phyloP scores from a whole-genome alignment of 2,888 invertebrate genomes.

The Caenorhabditis parvicauda region DNA sequence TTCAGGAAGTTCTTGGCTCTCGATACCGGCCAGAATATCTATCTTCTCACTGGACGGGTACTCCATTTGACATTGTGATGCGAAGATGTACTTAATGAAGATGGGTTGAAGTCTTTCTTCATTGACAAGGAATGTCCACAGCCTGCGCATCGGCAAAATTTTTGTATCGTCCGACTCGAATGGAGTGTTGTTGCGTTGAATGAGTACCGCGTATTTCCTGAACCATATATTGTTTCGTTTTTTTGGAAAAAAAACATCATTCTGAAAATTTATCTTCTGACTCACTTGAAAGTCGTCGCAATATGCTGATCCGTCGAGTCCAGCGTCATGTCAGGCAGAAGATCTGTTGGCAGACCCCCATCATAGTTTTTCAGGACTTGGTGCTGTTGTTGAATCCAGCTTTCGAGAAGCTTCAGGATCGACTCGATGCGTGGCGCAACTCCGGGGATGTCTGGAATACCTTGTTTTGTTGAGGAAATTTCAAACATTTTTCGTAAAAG shows the following conservation, averaged over 20 bases:
- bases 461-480: no score
- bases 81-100: slow-evolving; percentile 89
- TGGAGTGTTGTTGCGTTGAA: slow-evolving; percentile 77
- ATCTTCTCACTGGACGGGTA: background rate
- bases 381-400: slow-evolving; percentile 80
- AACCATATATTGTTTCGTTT: background rate
- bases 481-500: background rate
- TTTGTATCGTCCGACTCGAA: slow-evolving; percentile 74
- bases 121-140: slow-evolving; percentile 89
- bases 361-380: slow-evolving; percentile 33
- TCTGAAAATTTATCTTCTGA: background rate
- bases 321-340: slow-evolving; percentile 53
- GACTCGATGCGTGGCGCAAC: slow-evolving; percentile 90
- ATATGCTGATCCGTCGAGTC: slow-evolving; percentile 32
- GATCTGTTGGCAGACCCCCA: slow-evolving; percentile 54
- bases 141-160: slow-evolving; percentile 71
- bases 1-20: slow-evolving; percentile 66
- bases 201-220: slow-evolving; percentile 37
- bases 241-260: no score
- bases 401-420: slow-evolving; percentile 78
- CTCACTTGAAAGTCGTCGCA: slow-evolving; percentile 26
- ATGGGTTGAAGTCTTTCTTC: slow-evolving; percentile 90
- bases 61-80: slow-evolving; percentile 26
- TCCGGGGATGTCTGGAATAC: slow-evolving; percentile 79
- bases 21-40: slow-evolving; percentile 18